Base-by-base conservation (phyloP, 2,113 vertebrate genomes). In the Budorcas taxicolor region DNA sequence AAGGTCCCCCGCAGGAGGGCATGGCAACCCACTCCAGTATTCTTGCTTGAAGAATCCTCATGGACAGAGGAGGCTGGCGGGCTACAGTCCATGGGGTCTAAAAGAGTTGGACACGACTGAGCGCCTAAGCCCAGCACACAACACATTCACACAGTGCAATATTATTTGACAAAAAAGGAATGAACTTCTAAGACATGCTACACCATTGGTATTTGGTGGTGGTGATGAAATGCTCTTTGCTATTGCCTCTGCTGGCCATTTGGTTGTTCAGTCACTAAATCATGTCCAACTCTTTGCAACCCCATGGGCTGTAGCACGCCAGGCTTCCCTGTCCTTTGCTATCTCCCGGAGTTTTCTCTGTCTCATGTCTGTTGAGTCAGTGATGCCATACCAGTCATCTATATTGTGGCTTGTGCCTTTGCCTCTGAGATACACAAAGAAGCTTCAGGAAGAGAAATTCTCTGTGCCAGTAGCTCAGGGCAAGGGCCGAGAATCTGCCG, bases 401-500 rank as follows among this genome's bases (percentile, higher is more conserved):
- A 16, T 76, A 53, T 14, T 80, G 93, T 50, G 58, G 6, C 43
- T 33, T 94, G 17, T 81, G 21, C 19, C 23, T 45, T 40, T 87
- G 57, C 36, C 43, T 91, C 53, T 78, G 47, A 71, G 83, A 82
- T 78, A 57, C 17, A 93, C 10, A 58, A 45, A 93, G 16, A 19
- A 36, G 17, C 31, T 64, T 58, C 40, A 62, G n/a, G 47, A 55
- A 94, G 71, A 91, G 36, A 91, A 33, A 15, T 86, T 92, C 52
- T 27, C 92, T 58, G 43, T 67, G n/a, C 23, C n/a, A 13, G 36
- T 29, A 60, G 55, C n/a, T 76, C 71, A 40, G 23, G 85, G 53
- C 23, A 95, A 81, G 29, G 33, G 21, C 36, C 4, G 9, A 82
- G 36, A 16, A 40, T 86, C n/a, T 97, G n/a, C 55, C 71, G 23